Evolutionary conservation across 2,888 invertebrate genomes (phyloP).

Genomic region (Arrhopalites spinosus): DNA sequence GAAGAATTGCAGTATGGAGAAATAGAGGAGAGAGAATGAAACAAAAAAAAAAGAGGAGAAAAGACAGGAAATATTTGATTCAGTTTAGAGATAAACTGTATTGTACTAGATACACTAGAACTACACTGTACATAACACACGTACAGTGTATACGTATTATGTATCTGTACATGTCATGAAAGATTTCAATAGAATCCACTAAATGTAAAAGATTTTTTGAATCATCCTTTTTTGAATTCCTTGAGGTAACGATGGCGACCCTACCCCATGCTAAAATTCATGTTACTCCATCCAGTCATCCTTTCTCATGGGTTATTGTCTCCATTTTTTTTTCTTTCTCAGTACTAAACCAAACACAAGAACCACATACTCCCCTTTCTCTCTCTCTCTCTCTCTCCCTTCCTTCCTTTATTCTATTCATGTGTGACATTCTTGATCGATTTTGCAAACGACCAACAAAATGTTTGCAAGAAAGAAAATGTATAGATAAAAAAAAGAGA

Average conservation of each 20-base stretch:
- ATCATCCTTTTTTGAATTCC: conserved; percentile 1
- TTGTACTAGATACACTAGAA: too few species aligned
- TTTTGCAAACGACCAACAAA: too few species aligned
- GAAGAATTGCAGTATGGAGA: too few species aligned
- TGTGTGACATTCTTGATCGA: too few species aligned
- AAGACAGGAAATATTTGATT: conserved; percentile 18
- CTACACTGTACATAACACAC: too few species aligned
- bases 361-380: background rate
- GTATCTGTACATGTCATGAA: background rate
- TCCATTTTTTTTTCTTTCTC: background rate
- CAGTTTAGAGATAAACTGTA: conserved; percentile 17
- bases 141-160: too few species aligned
- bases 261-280: conserved; percentile 2
- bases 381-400: background rate
- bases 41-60: background rate
- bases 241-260: background rate
- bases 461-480: too few species aligned
- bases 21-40: background rate
- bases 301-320: conserved; percentile 16
- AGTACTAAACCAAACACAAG: background rate
- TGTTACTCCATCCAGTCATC: conserved; percentile 10
- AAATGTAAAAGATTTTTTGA: too few species aligned
- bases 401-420: background rate
- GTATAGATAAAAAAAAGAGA: background rate
- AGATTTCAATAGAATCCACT: background rate